phyloP scores from a whole-genome alignment of 2,888 invertebrate species.

The Noctua pronuba region DNA sequence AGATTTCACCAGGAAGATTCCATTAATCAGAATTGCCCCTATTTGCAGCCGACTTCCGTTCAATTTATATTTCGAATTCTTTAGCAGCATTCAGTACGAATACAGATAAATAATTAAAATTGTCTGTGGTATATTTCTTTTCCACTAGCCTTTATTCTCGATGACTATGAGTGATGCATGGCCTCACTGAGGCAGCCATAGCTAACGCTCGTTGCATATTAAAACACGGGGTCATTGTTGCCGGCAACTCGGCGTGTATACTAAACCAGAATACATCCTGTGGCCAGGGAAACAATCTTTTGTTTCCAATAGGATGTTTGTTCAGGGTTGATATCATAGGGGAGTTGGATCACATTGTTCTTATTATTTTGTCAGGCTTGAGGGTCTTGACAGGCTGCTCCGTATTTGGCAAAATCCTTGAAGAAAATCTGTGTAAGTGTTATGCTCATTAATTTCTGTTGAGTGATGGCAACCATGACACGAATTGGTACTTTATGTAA shows the following conservation, averaged over 20 bases:
- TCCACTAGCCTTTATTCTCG: slow-evolving; percentile 47
- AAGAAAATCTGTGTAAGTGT: not conserved
- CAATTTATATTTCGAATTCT: slow-evolving; percentile 2
- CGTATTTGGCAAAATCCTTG: not conserved
- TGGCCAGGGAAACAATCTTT: slow-evolving; percentile 78
- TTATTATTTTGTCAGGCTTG: not conserved
- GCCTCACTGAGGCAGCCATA: slow-evolving; percentile 43
- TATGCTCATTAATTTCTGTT: not conserved
- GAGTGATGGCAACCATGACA: not conserved
- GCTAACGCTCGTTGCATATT: slow-evolving; percentile 75
- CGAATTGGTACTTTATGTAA: not conserved
- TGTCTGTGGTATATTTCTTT: slow-evolving; percentile 10
- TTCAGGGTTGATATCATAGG: slow-evolving; percentile 41
- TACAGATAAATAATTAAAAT: slow-evolving; percentile 28
- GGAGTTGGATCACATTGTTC: slow-evolving; percentile 14
- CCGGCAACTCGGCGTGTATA: slow-evolving; percentile 74
- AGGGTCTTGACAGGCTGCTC: not conserved
- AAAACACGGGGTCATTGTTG: slow-evolving; percentile 80
- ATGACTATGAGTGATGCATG: slow-evolving; percentile 50
- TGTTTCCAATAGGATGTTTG: slow-evolving; percentile 76
- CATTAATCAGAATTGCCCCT: not conserved
- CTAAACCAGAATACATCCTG: slow-evolving; percentile 77
- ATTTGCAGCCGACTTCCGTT: not conserved
- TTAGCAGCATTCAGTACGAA: slow-evolving; percentile 1
- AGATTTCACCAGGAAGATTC: not conserved